Conservation (phyloP, 2,113 vertebrate genomes). For the Apaloderma vittatum region DNA sequence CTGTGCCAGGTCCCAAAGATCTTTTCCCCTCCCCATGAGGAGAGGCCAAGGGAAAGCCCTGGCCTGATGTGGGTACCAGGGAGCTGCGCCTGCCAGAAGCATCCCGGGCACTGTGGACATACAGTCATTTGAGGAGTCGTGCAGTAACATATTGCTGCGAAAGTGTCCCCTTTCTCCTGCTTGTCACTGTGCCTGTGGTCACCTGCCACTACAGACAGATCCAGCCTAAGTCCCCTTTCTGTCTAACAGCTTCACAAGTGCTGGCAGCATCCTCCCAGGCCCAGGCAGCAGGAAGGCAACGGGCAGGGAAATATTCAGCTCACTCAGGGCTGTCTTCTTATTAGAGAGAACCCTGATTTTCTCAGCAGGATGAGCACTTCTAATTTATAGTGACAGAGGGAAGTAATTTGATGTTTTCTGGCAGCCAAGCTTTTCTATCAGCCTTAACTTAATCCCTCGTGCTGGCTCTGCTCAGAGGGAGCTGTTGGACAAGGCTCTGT, state of each 20-base stretch:
- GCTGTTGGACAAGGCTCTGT: fast-evolving
- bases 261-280: not conserved
- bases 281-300: not conserved
- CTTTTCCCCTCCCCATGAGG: not conserved
- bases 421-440: not conserved
- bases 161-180: not conserved
- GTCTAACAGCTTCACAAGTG: not conserved
- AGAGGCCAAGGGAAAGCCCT: not conserved
- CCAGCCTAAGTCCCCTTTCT: not conserved
- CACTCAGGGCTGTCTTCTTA: not conserved
- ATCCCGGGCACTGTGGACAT: fast-evolving
- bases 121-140: fast-evolving
- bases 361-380: not conserved
- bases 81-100: not conserved
- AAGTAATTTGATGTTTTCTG: not conserved
- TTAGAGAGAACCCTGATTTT: not conserved
- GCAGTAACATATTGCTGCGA: not conserved
- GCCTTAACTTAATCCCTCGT: not conserved
- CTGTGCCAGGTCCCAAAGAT: not conserved
- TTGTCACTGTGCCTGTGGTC: not conserved
- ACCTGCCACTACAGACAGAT: not conserved
- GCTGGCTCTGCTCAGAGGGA: not conserved
- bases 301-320: not conserved
- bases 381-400: not conserved
- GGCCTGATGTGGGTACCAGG: not conserved